Evolutionary conservation across 2,113 vertebrate genomes (phyloP), one percentile per base, ranked within the genome.

Genomic region (Alectura lathami): DNA sequence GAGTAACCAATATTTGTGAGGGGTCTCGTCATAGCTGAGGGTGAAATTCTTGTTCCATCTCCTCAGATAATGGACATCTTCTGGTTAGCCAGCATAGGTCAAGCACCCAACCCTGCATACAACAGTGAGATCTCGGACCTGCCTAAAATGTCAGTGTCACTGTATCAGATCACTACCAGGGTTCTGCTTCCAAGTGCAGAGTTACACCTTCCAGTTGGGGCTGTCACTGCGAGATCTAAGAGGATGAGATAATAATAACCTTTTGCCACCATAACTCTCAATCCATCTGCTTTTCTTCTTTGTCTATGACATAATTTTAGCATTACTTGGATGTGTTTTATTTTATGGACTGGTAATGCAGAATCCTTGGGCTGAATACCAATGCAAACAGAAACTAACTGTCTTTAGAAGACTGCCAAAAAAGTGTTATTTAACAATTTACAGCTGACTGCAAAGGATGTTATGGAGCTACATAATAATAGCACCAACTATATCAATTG

Each of bases 221-320:
- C 42, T 86, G 86, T 53, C 72, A 36, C 26, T 24, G 91, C 75
- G 82, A 95, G 64, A 93, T 94, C 57, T 66, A 88, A 92, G 82
- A 93, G 86, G 62, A 93, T 96, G 94, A 97, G 94, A 89, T 96
- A 94, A 93, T 93, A 80, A 87, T 94, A 85, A 95, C 92, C 93
- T 96, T 94, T 91, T 90, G 53, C 72, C 90, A 77, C 81, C 85
- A 88, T 83, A 89, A 84, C 85, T 92, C 95, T 97, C 82, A 91
- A 77, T 94, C 79, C 43, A 70, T 91, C 77, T 91, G 74, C 59
- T 92, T 95, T 93, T 76, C 83, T 91, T 91, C 77, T 82, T 83
- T 57, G 64, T 69, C 68, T 69, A 10, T 96, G 93, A 95, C 9
- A 66, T 63, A 91, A 86, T 85, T 92, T 95, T 86, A 94, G 43